A percentile compares a stretch with the other conserved stretches of the same genome.
These are phyloP conservation scores for Streptopelia turtur DNA, from an alignment of 2,797 vertebrate species.

Conservation along the genomic window DNA sequence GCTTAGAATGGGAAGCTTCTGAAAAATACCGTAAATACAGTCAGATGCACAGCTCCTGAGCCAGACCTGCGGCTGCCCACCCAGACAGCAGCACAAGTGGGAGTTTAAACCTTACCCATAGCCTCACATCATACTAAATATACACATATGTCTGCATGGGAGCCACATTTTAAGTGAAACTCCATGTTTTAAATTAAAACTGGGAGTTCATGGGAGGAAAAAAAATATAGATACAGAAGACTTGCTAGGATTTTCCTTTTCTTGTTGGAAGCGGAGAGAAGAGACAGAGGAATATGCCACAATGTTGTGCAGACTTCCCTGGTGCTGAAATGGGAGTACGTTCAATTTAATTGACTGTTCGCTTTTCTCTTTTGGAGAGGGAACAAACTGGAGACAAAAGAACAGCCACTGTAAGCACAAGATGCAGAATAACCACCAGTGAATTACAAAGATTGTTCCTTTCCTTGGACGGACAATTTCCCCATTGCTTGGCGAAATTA, in stretches of 20 bases:
- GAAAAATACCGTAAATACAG: slow-evolving; percentile 71
- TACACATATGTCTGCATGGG: rapidly evolving
- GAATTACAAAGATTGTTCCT: neutral
- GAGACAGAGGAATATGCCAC: neutral
- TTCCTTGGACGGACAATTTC: neutral
- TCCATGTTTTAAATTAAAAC: rapidly evolving
- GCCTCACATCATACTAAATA: neutral
- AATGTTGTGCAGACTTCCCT: neutral
- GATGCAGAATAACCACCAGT: neutral
- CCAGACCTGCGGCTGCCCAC: neutral
- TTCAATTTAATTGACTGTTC: neutral
- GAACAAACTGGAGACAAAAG: neutral
- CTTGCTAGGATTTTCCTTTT: neutral
- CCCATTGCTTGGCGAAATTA: neutral
- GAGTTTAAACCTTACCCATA: neutral
- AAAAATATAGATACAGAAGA: neutral
- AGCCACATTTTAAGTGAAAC: neutral
- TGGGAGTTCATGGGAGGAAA: rapidly evolving
- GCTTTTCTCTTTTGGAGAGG: neutral
- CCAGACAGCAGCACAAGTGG: rapidly evolving
- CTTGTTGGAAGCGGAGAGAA: neutral
- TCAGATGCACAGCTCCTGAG: neutral
- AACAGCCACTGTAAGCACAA: neutral
- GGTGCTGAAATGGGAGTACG: neutral
- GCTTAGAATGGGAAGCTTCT: slow-evolving; percentile 78